These are phyloP conservation scores for Halcyon senegalensis DNA, from an alignment of 2,113 vertebrate species.

Conservation along the genomic window DNA sequence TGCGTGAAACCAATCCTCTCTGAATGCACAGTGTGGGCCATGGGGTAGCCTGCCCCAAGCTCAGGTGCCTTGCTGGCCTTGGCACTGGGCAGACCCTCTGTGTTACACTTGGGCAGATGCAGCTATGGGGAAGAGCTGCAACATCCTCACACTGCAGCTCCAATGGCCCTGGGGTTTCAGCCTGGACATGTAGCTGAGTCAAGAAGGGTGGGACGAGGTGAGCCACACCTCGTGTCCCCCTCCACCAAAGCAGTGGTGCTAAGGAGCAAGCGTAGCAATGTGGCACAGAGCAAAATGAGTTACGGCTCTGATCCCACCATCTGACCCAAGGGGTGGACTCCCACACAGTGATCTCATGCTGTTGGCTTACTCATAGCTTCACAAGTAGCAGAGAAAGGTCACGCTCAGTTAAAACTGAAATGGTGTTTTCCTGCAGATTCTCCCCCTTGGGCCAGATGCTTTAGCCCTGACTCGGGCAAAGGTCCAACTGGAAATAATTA, in stretches of 20 bases:
- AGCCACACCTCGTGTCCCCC: neutral
- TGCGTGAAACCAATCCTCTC: neutral
- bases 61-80: neutral
- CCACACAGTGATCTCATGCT: neutral
- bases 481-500: conserved; percentile 35
- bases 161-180: rapidly evolving
- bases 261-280: neutral
- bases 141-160: rapidly evolving
- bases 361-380: neutral
- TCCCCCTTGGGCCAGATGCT: neutral
- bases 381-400: neutral
- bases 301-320: neutral
- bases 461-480: neutral
- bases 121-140: neutral
- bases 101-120: neutral
- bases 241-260: neutral
- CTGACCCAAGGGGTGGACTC: neutral
- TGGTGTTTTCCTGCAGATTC: neutral
- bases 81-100: rapidly evolving
- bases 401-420: neutral
- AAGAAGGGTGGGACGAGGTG: neutral
- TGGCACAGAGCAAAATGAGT: neutral
- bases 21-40: rapidly evolving
- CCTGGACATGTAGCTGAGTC: neutral
- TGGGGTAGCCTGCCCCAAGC: neutral